Conservation (phyloP, 2,888 invertebrate genomes). For the Orchesellides sinensis region DNA sequence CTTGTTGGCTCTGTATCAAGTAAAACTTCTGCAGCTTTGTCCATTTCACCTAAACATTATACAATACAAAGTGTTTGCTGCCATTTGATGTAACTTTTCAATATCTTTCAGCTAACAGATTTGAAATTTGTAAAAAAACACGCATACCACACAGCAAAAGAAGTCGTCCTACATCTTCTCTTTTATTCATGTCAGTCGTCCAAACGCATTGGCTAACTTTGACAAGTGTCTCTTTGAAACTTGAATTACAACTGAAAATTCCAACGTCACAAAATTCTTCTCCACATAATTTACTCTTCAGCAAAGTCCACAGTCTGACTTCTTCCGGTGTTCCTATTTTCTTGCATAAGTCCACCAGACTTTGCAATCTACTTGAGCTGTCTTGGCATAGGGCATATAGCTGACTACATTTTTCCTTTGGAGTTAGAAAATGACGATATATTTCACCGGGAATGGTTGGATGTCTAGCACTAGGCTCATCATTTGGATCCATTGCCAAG, state of each 20-base stretch:
- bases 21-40: slow-evolving; percentile 73
- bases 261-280: slow-evolving; percentile 29
- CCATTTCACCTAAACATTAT: slow-evolving; percentile 67
- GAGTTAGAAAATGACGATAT: slow-evolving; percentile 61
- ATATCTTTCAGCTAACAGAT: neutral
- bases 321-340: slow-evolving; percentile 68
- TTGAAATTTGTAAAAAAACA: neutral
- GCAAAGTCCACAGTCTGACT: slow-evolving; percentile 68
- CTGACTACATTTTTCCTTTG: slow-evolving; percentile 56
- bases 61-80: neutral
- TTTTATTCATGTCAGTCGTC: slow-evolving; percentile 67
- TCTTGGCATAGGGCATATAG: slow-evolving; percentile 43
- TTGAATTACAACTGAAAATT: slow-evolving; percentile 36
- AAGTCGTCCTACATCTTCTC: slow-evolving; percentile 72
- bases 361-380: slow-evolving; percentile 25
- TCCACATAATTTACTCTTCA: slow-evolving; percentile 39
- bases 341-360: slow-evolving; percentile 40
- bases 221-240: slow-evolving; percentile 69
- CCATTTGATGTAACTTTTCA: too few species aligned
- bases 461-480: slow-evolving; percentile 28
- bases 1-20: slow-evolving; percentile 73
- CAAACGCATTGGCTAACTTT: slow-evolving; percentile 73
- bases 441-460: slow-evolving; percentile 31
- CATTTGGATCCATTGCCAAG: slow-evolving; percentile 62
- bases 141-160: slow-evolving; percentile 69